Evolutionary conservation across 1,140 invertebrate species (phyloP).

Genomic region (Nylanderia fulva): DNA sequence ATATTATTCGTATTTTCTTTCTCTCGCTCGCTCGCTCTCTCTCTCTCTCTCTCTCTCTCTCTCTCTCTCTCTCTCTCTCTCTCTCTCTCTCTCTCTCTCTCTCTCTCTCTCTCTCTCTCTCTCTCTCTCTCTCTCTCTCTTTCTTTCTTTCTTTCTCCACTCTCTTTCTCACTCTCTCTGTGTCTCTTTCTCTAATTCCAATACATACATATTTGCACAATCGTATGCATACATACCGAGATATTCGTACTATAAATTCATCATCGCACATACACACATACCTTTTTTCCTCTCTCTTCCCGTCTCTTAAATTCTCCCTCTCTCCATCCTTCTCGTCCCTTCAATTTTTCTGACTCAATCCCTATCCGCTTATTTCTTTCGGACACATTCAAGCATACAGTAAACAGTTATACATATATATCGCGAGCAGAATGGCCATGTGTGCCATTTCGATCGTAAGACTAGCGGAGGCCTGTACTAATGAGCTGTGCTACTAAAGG

Average conservation of each 20-base stretch:
- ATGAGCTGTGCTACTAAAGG: slow-evolving; percentile 67
- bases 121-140: slow-evolving; percentile 65
- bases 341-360: slow-evolving; percentile 21
- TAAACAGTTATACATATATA: slow-evolving; percentile 78
- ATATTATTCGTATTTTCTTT: slow-evolving; percentile 79
- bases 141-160: slow-evolving; percentile 63
- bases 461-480: slow-evolving; percentile 83
- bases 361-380: background rate
- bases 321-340: slow-evolving; percentile 50
- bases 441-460: slow-evolving; percentile 77
- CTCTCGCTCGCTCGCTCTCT: too few relatives aligned
- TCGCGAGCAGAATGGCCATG: slow-evolving; percentile 74
- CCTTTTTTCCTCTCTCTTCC: slow-evolving; percentile 55
- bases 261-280: slow-evolving; percentile 21
- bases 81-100: slow-evolving; percentile 61
- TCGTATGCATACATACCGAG: slow-evolving; percentile 45
- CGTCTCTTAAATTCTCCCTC: slow-evolving; percentile 51
- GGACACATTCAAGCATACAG: slow-evolving; percentile 68
- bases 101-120: slow-evolving; percentile 65
- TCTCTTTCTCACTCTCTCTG: slow-evolving; percentile 65
- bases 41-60: slow-evolving; percentile 64
- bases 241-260: slow-evolving; percentile 5
- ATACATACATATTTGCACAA: slow-evolving; percentile 38
- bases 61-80: slow-evolving; percentile 62
- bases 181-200: slow-evolving; percentile 56